Conservation (phyloP, 2,797 vertebrate genomes). For the Anabas testudineus region DNA sequence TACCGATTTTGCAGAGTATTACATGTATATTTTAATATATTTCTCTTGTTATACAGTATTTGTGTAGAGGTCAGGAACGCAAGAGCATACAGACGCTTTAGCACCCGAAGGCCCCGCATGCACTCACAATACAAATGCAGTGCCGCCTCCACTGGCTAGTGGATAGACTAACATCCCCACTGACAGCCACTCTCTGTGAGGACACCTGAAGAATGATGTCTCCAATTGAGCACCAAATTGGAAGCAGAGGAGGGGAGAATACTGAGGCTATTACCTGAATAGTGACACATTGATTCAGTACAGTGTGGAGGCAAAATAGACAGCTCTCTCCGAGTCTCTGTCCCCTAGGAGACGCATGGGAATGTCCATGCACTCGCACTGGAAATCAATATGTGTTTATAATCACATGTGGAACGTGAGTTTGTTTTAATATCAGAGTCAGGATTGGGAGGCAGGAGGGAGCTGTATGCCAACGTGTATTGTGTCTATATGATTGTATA, state of each 20-base stretch:
- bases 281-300: constrained; percentile 83
- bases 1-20: not conserved
- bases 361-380: constrained; percentile 82
- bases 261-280: constrained; percentile 78
- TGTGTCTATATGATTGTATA: constrained; percentile 17
- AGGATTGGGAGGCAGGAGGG: constrained; percentile 70
- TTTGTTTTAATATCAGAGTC: constrained; percentile 79
- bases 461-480: constrained; percentile 55
- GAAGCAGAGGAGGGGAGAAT: constrained; percentile 83
- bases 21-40: not conserved
- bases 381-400: constrained; percentile 90
- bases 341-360: constrained; percentile 70
- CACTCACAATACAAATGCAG: constrained; percentile 30
- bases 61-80: not conserved
- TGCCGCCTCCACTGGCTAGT: constrained; percentile 30
- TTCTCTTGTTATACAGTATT: no score
- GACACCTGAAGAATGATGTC: constrained; percentile 86
- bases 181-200: constrained; percentile 66
- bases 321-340: constrained; percentile 36
- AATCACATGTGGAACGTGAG: constrained; percentile 82
- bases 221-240: constrained; percentile 88
- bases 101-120: constrained; percentile 25
- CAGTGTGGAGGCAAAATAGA: constrained; percentile 49
- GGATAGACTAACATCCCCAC: constrained; percentile 56
- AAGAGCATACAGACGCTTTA: not conserved